A percentile compares a stretch with the other conserved stretches of the same genome.
Conservation (phyloP, 2,113 vertebrate genomes). For the Cynoglossus semilaevis region DNA sequence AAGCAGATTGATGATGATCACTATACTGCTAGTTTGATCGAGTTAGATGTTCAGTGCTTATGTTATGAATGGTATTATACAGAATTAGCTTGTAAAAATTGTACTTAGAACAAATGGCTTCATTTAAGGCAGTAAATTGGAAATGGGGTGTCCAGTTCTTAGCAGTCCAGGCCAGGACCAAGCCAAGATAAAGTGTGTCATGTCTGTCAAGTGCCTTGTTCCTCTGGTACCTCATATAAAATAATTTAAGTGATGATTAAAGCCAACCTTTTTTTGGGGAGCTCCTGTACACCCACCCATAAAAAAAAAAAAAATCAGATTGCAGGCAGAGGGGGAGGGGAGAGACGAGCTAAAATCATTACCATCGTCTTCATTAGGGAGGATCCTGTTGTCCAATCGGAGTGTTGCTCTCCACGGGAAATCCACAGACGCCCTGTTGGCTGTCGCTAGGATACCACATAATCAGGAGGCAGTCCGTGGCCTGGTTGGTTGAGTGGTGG, state of each 20-base stretch:
- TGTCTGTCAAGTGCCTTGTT: constrained; percentile 19
- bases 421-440: constrained; percentile 74
- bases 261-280: constrained; percentile 3
- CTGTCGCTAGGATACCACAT: constrained; percentile 81
- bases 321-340: constrained; percentile 58
- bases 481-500: constrained; percentile 70
- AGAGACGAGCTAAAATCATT: constrained; percentile 67
- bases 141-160: constrained; percentile 5
- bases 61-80: constrained; percentile 14
- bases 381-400: constrained; percentile 69
- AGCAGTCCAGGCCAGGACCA: background rate
- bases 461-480: constrained; percentile 74
- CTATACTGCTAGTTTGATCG: background rate
- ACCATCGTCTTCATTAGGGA: constrained; percentile 78
- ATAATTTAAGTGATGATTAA: constrained; percentile 1
- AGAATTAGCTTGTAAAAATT: constrained; percentile 26
- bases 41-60: constrained; percentile 5
- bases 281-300: constrained; percentile 4
- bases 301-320: constrained; percentile 26
- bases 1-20: constrained; percentile 12
- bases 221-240: constrained; percentile 3
- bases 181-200: constrained; percentile 3
- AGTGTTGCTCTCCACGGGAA: constrained; percentile 52
- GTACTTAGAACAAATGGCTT: constrained; percentile 10
- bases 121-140: constrained; percentile 2